Base-by-base conservation (phyloP, 1,140 invertebrate species). In the Leguminivora glycinivorella region DNA sequence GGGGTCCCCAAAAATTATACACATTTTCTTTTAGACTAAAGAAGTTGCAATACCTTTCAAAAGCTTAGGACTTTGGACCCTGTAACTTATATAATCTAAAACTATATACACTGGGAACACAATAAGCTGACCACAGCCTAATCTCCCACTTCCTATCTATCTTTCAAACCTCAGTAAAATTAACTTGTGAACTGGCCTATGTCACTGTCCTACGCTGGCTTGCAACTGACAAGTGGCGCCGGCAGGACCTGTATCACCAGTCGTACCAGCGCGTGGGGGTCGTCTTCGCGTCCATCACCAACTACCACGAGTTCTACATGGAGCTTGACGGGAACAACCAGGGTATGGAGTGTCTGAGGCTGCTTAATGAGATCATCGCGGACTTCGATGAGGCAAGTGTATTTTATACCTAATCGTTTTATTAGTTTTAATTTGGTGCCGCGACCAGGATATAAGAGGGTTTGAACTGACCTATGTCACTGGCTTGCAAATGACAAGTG, bases 281-380 rank as follows among this genome's bases (percentile, higher is more conserved):
- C 22, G 95, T 98, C 58, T 98, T 98, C 92, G 97, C 97, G 25
- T 97, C 96, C 7, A 98, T 99, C 82, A 97, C 98, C 73, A 99
- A 99, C 92, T 99, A 98, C 90, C 97, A 98, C 85, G 97, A 98
- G 88, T 98, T 98, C 92, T 98, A 98, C 92, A 97, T 96, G 81
- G 97, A 98, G 92, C 93, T 98, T 72, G 97, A 98, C 90, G 97
- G 97, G 56, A 98, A 96, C 84, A 96, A 98, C 88, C 97, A 97
- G 90, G 98, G 98, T 3, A 94, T 98, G 72, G 98, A 98, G 89
- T 98, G 97, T 88, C 92, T 99, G 19, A 81, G 93, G 26, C 80
- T 94, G 67, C 83, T 94, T 1, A 94, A 94, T 75, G 93, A 94
- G 76, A 98, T 98, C 71, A 98, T 98, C 70, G 97, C 97, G 4